Evolutionary conservation across 2,888 invertebrate species (phyloP).

Genomic region (Operophtera brumata): DNA sequence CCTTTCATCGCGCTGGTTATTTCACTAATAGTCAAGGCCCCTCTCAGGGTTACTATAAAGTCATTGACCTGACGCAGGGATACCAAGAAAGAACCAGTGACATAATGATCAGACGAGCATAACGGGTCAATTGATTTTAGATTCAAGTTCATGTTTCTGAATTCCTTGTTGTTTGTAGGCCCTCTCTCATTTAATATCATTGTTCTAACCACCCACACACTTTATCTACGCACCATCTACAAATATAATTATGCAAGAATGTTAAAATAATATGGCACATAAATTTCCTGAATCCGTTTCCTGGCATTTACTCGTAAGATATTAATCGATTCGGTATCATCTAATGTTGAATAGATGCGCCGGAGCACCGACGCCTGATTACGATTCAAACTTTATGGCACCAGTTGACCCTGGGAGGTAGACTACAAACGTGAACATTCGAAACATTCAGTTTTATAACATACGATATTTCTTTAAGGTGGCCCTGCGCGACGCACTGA

Average conservation of each 20-base stretch:
- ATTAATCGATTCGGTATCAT: constrained; percentile 12
- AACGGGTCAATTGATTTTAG: no score
- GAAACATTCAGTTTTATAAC: not conserved
- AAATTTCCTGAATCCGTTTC: constrained; percentile 39
- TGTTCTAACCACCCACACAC: not conserved
- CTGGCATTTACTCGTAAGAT: constrained; percentile 20
- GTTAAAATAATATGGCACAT: constrained; percentile 16
- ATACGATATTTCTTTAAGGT: not conserved
- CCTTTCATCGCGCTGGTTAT: no score
- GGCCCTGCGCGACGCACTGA: no score
- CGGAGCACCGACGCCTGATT: constrained; percentile 38
- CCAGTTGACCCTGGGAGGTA: constrained; percentile 51
- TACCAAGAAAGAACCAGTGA: no score
- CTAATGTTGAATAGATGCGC: constrained; percentile 43
- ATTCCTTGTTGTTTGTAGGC: no score
- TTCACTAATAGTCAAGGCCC: no score
- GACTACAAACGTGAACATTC: constrained; percentile 32
- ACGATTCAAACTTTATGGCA: constrained; percentile 49
- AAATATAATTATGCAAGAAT: constrained; percentile 37
- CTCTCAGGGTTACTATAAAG: no score
- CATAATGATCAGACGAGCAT: no score
- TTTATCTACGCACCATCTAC: not conserved
- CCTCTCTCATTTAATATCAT: not conserved
- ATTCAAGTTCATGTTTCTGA: no score
- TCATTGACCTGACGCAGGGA: no score